These are phyloP conservation scores for Fissipunctia ypsillon DNA, from an alignment of 2,888 invertebrate species.

Conservation along the genomic window DNA sequence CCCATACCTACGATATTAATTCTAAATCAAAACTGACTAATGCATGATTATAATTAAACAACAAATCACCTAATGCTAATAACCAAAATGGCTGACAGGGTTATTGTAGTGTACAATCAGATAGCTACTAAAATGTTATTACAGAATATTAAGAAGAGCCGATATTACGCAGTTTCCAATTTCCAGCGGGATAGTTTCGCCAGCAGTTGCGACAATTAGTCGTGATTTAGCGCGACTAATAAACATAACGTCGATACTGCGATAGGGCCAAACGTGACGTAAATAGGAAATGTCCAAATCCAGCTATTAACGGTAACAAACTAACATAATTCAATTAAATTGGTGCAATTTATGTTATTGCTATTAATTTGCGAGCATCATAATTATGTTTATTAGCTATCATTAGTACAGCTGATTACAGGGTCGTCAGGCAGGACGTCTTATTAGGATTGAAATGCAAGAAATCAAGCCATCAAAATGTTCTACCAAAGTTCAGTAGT, in stretches of 20 bases:
- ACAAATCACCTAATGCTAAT: conserved; percentile 7
- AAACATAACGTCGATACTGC: conserved; percentile 69
- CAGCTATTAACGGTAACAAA: conserved; percentile 49
- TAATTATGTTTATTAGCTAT: conserved; percentile 12
- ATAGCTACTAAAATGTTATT: conserved; percentile 40
- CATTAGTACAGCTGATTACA: no score
- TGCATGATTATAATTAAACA: not conserved
- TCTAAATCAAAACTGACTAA: not conserved
- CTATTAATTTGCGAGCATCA: conserved; percentile 20
- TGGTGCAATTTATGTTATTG: conserved; percentile 42
- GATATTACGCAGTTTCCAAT: conserved; percentile 61
- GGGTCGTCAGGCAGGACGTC: no score
- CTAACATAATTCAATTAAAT: conserved; percentile 70
- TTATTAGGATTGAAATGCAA: no score
- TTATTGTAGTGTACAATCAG: conserved; percentile 25
- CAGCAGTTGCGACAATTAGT: conserved; percentile 71
- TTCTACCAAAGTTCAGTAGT: no score
- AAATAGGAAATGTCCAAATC: conserved; percentile 71
- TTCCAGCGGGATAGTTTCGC: conserved; percentile 49
- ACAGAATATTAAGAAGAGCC: conserved; percentile 49
- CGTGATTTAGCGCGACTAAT: conserved; percentile 77
- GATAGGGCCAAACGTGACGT: conserved; percentile 73
- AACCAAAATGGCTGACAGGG: conserved; percentile 7
- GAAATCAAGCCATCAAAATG: no score
- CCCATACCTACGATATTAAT: not conserved